Conservation (phyloP, 2,888 invertebrate genomes). For the Mycalesis mineus region DNA sequence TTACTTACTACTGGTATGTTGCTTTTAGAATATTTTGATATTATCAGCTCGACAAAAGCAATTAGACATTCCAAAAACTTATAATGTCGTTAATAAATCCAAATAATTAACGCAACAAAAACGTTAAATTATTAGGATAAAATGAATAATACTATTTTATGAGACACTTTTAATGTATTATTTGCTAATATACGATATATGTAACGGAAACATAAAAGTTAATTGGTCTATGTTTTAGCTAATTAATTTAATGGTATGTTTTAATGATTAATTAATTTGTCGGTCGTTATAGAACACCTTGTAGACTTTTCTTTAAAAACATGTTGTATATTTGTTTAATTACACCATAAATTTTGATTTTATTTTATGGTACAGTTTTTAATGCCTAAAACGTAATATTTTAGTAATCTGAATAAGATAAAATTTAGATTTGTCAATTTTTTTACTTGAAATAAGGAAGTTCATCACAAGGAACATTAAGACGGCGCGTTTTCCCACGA, state of each 20-base stretch:
- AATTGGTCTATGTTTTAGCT: neutral
- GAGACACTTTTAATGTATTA: conserved; percentile 14
- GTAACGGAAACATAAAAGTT: conserved; percentile 17
- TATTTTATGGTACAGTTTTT: no score
- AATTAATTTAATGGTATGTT: conserved; percentile 13
- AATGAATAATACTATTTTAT: conserved; percentile 4
- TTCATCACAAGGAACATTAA: no score
- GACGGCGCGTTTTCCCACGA: no score
- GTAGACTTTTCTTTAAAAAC: neutral
- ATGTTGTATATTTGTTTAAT: neutral
- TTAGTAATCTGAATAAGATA: no score
- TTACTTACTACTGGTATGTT: neutral
- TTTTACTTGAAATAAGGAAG: no score
- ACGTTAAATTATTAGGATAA: neutral
- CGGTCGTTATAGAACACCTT: conserved; percentile 21
- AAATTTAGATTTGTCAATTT: no score
- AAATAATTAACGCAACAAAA: conserved; percentile 1
- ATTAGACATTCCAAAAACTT: neutral
- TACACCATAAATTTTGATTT: neutral
- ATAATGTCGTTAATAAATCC: conserved; percentile 1
- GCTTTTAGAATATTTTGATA: neutral
- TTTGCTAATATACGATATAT: conserved; percentile 19
- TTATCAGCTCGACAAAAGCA: neutral
- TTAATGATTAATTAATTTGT: conserved; percentile 17
- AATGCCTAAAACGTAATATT: no score